Base-by-base conservation (phyloP, 2,797 vertebrate species). In the Argentina silus region DNA sequence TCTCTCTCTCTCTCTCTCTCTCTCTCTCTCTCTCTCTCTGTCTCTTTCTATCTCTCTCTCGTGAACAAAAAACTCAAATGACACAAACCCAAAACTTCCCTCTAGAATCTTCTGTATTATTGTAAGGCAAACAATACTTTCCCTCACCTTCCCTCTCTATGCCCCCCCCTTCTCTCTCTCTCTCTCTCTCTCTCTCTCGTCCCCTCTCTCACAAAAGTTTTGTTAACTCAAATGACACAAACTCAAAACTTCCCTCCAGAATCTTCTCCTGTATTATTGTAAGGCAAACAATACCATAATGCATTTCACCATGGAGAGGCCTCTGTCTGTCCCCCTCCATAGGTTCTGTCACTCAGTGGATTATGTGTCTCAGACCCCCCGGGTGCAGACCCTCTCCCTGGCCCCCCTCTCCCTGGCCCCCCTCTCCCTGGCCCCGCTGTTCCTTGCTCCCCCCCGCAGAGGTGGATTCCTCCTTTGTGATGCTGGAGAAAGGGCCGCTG, bases 401-500 rank as follows among this genome's bases (percentile, higher is more conserved):
- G 78, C 77, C 68, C 82, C 60, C 7, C 0, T 19, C 44, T 81
- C 60, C 7, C 0, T 19, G 42, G 66, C 70, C 69, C 70, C 72
- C 56, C 27, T 70, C 65, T 60, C 19, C 67, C 57, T n/a, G n/a
- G n/a, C n/a, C n/a, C n/a, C n/a, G n/a, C n/a, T n/a, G n/a, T n/a
- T n/a, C n/a, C n/a, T n/a, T n/a, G n/a, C n/a, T 60, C 19, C 67
- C 57, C 53, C 19, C 75, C 21, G 27, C 67, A 6, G 14, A 69
- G 73, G 73, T 47, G 0, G 12, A 7, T 81, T 80, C 79, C 85
- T 83, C 73, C 76, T 86, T 83, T 87, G 82, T 85, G 85, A 79
- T 80, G 64, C 83, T 3, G 15, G 70, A 78, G 85, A 82, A 87
- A 86, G 83, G 87, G 85, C 76, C 73, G 81, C 86, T 86, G 84